phyloP scores from a whole-genome alignment of 1,140 invertebrate genomes.

The Ceratosolen fusciceps region DNA sequence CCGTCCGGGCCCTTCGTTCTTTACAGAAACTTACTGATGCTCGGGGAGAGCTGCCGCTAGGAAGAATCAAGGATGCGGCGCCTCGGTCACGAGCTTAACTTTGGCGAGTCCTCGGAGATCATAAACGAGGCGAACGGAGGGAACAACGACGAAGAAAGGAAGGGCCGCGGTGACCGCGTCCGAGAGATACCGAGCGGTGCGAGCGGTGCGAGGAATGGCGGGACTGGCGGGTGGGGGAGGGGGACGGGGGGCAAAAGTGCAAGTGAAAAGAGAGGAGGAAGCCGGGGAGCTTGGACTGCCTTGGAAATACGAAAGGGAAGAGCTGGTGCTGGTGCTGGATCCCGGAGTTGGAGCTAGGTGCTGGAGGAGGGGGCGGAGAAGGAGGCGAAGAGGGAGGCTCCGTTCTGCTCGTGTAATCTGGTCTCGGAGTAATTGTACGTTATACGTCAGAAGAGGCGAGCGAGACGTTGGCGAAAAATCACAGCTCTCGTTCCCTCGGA shows the following conservation, averaged over 20 bases:
- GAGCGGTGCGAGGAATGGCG: not conserved
- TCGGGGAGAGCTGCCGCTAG: constrained; percentile 39
- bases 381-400: constrained; percentile 55
- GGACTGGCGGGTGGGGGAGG: not conserved
- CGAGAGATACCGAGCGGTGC: constrained; percentile 3
- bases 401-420: constrained; percentile 68
- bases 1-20: constrained; percentile 24
- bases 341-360: constrained; percentile 2
- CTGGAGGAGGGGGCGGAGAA: not conserved
- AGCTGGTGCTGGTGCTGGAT: no score
- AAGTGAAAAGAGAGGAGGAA: not conserved
- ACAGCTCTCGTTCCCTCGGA: constrained; percentile 59
- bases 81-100: constrained; percentile 46
- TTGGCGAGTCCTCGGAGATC: constrained; percentile 52
- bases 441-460: constrained; percentile 61
- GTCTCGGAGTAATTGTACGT: constrained; percentile 69
- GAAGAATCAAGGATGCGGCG: constrained; percentile 48
- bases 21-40: constrained; percentile 24
- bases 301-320: constrained; percentile 29
- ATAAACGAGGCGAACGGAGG: constrained; percentile 56
- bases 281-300: constrained; percentile 8
- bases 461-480: constrained; percentile 65
- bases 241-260: not conserved
- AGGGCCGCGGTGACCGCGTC: not conserved
- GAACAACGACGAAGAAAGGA: constrained; percentile 29